A percentile compares a stretch with the other conserved stretches of the same genome.
Evolutionary conservation across 2,797 vertebrate genomes (phyloP).

Genomic region (Characodon lateralis): DNA sequence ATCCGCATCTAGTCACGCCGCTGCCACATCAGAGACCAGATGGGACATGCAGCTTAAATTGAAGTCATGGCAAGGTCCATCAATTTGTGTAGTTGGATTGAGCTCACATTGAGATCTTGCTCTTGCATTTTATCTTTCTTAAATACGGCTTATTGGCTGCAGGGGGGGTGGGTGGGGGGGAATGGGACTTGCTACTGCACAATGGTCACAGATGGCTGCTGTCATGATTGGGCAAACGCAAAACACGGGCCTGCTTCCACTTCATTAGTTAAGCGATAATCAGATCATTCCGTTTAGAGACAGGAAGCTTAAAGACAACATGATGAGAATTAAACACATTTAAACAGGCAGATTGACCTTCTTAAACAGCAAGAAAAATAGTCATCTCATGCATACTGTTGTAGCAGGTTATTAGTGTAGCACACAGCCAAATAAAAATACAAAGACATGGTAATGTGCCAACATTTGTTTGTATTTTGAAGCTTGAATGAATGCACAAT

Average conservation of each 20-base stretch:
- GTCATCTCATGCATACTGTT: neutral
- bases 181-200: neutral
- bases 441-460: neutral
- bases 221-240: neutral
- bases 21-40: conserved; percentile 37
- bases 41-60: conserved; percentile 34
- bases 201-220: conserved; percentile 17
- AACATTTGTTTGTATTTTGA: neutral
- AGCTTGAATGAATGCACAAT: neutral
- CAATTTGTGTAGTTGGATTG: conserved; percentile 4
- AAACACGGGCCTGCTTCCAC: conserved; percentile 7
- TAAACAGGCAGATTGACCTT: neutral
- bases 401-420: neutral
- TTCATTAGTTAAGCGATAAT: conserved; percentile 13
- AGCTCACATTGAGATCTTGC: conserved; percentile 4
- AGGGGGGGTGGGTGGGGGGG: conserved; percentile 13
- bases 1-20: conserved; percentile 21
- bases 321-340: neutral
- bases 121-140: conserved; percentile 1
- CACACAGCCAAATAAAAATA: neutral
- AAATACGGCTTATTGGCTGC: conserved; percentile 27
- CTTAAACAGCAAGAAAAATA: neutral
- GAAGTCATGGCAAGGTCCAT: conserved; percentile 16
- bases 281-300: neutral
- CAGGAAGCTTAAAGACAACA: neutral